Evolutionary conservation across 2,797 vertebrate species (phyloP), one percentile per base, ranked within the genome.

Genomic region (Rhyacichthys aspro): DNA sequence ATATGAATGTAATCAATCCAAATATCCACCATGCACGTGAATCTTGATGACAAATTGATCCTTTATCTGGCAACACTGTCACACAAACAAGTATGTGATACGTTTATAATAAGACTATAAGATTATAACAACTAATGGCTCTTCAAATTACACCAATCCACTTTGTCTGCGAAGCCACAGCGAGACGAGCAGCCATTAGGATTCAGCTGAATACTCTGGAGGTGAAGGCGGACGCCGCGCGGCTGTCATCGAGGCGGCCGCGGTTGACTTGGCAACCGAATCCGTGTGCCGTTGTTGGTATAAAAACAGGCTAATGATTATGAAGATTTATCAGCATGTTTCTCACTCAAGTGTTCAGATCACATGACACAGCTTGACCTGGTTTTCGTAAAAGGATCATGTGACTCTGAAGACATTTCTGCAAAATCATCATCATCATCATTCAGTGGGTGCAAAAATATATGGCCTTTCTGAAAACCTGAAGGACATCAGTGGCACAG

Each of bases 241-340:
- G 60, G 63, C 60, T 76, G 80, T 78, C 82, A 77, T 70, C 8
- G 54, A 75, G 63, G 79, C 73, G 78, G 77, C 80, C 33, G 63
- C 69, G 72, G 89, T 86, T 89, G 87, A 89, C 84, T 84, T 88
- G 84, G 86, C 81, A 90, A 88, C 89, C 73, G 43, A 84, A 81
- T 81, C 84, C 84, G 82, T 64, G 67, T 19, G 75, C 73, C 60
- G 65, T 63, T 69, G 76, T 78, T 77, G 73, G 69, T 70, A 82
- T 75, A 76, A 76, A 84, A 83, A 80, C 75, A 72, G 72, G 55
- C 49, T 28, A 43, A 78, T 72, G 56, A 72, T 79, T 74, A 66
- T 82, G 66, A 54, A 23, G 19, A 68, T 72, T 45, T 74, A 65
- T 63, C 38, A 74, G 59, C 45, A 23, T n/a, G 28, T 11, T 49